Conservation (phyloP, 2,113 vertebrate species). For the Cathartes aura region DNA sequence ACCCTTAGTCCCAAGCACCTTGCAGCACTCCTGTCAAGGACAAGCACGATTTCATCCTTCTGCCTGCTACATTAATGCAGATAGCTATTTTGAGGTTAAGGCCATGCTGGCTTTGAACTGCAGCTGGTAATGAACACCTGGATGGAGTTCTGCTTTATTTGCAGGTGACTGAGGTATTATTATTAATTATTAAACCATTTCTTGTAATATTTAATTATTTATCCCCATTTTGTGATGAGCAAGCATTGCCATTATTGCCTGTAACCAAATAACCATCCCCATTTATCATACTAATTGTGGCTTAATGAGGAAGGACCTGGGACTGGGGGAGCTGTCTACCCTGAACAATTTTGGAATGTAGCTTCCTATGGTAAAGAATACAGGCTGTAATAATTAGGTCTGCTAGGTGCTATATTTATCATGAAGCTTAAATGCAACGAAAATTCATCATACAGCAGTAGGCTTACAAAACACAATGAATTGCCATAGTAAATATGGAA, state of each 20-base stretch:
- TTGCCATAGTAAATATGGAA: constrained; percentile 15
- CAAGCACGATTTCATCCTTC: background rate
- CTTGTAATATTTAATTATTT: constrained; percentile 58
- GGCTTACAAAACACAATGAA: background rate
- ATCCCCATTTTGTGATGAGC: constrained; percentile 59
- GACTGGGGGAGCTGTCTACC: constrained; percentile 65
- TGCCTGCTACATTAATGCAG: constrained; percentile 3
- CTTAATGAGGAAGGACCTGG: constrained; percentile 76
- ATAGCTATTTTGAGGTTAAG: constrained; percentile 19
- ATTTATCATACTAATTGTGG: constrained; percentile 81
- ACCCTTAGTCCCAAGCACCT: background rate
- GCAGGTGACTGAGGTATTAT: background rate
- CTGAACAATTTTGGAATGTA: constrained; percentile 62
- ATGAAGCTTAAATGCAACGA: constrained; percentile 51
- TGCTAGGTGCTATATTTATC: constrained; percentile 65
- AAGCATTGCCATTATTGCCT: constrained; percentile 66
- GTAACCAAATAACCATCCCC: constrained; percentile 60
- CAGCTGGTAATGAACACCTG: background rate
- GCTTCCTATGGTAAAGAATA: constrained; percentile 70
- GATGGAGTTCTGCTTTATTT: constrained; percentile 22
- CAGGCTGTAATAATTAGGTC: constrained; percentile 65
- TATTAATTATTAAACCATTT: constrained; percentile 59
- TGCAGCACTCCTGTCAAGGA: constrained; percentile 32
- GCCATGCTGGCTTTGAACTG: background rate
- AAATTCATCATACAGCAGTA: background rate